These are phyloP conservation scores for Drosophila teissieri DNA, from an alignment of 1,140 invertebrate species.

Conservation along the genomic window DNA sequence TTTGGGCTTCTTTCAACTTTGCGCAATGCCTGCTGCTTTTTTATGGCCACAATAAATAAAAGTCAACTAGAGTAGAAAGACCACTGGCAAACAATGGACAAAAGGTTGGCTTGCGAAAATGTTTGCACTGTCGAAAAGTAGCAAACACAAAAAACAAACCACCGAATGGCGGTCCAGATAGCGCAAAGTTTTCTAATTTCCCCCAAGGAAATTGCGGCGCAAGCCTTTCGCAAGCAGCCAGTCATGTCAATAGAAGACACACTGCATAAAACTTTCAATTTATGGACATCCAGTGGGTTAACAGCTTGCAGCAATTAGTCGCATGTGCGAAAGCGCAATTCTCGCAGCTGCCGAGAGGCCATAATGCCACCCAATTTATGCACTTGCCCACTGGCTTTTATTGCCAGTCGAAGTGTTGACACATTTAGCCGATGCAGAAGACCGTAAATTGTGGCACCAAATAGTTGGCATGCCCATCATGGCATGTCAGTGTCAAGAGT, in stretches of 20 bases:
- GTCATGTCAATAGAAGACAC: constrained; percentile 37
- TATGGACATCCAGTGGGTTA: constrained; percentile 40
- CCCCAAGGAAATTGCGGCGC: constrained; percentile 64
- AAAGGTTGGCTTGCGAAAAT: constrained; percentile 68
- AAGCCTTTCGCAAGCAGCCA: constrained; percentile 36
- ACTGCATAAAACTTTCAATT: constrained; percentile 68
- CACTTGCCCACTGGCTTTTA: constrained; percentile 55
- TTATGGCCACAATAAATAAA: constrained; percentile 61
- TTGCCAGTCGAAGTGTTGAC: constrained; percentile 55
- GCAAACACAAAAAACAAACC: constrained; percentile 11
- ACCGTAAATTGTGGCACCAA: constrained; percentile 44
- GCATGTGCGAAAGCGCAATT: constrained; percentile 30
- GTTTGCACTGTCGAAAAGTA: constrained; percentile 53
- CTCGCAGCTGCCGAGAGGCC: constrained; percentile 23
- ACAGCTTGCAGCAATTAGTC: constrained; percentile 44
- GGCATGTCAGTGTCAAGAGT: constrained; percentile 50
- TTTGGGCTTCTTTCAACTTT: constrained; percentile 41
- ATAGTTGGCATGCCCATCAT: constrained; percentile 27
- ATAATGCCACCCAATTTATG: constrained; percentile 46
- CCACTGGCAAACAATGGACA: constrained; percentile 18
- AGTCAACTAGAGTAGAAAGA: constrained; percentile 26
- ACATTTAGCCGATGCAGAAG: constrained; percentile 49
- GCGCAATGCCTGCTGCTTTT: constrained; percentile 22
- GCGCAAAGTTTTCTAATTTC: constrained; percentile 78
- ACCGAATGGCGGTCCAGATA: constrained; percentile 20